Evolutionary conservation across 2,797 vertebrate genomes (phyloP).

Genomic region (Basileuterus tristriatus): DNA sequence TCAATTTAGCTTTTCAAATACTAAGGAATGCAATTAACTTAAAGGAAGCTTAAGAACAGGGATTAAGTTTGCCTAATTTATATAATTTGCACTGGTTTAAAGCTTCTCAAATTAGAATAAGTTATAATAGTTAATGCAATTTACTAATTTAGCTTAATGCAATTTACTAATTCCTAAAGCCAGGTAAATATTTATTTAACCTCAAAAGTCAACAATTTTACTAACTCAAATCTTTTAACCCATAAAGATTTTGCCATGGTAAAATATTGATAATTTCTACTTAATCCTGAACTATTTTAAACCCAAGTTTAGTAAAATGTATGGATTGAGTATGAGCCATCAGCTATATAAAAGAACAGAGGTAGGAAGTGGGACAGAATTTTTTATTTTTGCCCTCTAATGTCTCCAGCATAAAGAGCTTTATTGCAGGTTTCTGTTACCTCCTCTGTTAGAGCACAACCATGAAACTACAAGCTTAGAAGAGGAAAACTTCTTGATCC

Average conservation of each 20-base stretch:
- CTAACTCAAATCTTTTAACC: not conserved
- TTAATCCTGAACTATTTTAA: not conserved
- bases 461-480: not conserved
- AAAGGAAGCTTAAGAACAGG: not conserved
- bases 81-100: not conserved
- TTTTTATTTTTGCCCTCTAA: not conserved
- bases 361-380: not conserved
- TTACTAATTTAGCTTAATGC: not conserved
- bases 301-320: not conserved
- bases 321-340: not conserved
- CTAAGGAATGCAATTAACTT: not conserved
- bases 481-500: not conserved
- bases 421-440: not conserved
- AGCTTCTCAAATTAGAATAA: not conserved
- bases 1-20: not conserved
- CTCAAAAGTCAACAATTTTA: constrained; percentile 26
- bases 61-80: not conserved
- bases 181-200: not conserved
- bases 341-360: not conserved
- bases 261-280: not conserved
- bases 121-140: not conserved
- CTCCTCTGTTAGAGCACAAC: not conserved
- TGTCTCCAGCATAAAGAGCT: not conserved
- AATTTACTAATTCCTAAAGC: not conserved
- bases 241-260: constrained; percentile 18